Evolutionary conservation across 1,140 invertebrate genomes (phyloP).

Genomic region (Trinorchestia longiramus): DNA sequence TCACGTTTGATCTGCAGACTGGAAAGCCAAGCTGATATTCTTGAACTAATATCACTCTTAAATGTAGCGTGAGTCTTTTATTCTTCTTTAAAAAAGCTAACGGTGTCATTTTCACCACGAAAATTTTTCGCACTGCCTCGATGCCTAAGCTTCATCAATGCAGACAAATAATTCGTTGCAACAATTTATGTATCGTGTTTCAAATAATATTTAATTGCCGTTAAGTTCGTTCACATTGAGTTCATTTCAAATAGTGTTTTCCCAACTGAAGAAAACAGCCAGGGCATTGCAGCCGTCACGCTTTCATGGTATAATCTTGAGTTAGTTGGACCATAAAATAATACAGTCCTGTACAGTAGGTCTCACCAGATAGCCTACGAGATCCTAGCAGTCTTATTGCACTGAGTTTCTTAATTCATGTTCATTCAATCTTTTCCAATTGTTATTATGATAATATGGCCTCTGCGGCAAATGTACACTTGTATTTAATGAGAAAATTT

Average conservation of each 20-base stretch:
- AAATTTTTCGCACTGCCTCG: neutral
- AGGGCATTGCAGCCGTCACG: neutral
- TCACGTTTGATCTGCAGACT: slow-evolving; percentile 1
- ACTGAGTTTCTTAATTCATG: neutral
- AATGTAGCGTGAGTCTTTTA: neutral
- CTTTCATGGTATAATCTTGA: neutral
- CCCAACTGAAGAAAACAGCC: neutral
- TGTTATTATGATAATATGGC: neutral
- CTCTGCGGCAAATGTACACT: neutral
- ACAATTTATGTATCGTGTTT: neutral
- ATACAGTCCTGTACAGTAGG: neutral
- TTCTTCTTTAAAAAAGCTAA: neutral
- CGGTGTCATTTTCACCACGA: neutral
- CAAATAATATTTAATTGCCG: neutral
- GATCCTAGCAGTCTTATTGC: neutral
- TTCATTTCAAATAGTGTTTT: neutral
- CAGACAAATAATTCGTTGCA: neutral
- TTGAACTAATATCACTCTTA: neutral
- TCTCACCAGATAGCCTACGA: neutral
- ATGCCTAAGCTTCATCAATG: neutral
- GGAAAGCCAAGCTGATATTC: neutral
- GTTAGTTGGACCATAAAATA: neutral
- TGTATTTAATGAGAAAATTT: neutral
- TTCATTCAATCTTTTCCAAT: neutral
- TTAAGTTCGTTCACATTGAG: neutral